Evolutionary conservation across 2,888 invertebrate genomes (phyloP), one percentile per base, ranked within the genome.

Genomic region (Mythimna lalbum): DNA sequence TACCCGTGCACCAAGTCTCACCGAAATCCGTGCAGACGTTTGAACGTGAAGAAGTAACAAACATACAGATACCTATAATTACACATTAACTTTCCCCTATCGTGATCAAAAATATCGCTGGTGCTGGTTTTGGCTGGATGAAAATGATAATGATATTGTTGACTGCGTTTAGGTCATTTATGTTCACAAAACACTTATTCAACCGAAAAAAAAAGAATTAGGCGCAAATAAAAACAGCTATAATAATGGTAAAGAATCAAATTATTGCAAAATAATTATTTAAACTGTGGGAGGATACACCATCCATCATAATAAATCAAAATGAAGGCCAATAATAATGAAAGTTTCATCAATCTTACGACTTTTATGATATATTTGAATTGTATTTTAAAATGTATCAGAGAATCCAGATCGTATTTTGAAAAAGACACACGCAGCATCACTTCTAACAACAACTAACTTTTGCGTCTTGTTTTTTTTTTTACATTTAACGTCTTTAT

Each of bases 221-320:
- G 2, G 55, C 2, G n/a, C 31, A 63, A 63, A 73, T 61, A 66
- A 19, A 17, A 4, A 47, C 27, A 50, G 39, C 61, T 52, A 63
- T 47, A 63, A 63, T 72, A 49, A 70, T 39, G 67, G 43, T 43
- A 5, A 36, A 21, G 27, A 63, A 53, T 75, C 23, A 61, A 70
- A 64, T 64, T 6, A 75, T 79, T 39, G 55, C 60, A 49, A 75
- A 64, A 70, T 63, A 79, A 62, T 71, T 0, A 36, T 63, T 63
- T 57, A 23, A 47, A 12, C 17, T 61, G 76, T 71, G 56, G 70
- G 65, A 74, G 56, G 66, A 70, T 67, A 2, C 49, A 55, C 9
- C 64, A 62, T 53, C 64, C 66, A 63, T 65, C 60, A 14, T 63
- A 31, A 55, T 78, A 69, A 69, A 67, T 64, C 75, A 62, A 56